These are phyloP conservation scores for Sebastes minor DNA, from an alignment of 2,797 vertebrate species.

Conservation along the genomic window DNA sequence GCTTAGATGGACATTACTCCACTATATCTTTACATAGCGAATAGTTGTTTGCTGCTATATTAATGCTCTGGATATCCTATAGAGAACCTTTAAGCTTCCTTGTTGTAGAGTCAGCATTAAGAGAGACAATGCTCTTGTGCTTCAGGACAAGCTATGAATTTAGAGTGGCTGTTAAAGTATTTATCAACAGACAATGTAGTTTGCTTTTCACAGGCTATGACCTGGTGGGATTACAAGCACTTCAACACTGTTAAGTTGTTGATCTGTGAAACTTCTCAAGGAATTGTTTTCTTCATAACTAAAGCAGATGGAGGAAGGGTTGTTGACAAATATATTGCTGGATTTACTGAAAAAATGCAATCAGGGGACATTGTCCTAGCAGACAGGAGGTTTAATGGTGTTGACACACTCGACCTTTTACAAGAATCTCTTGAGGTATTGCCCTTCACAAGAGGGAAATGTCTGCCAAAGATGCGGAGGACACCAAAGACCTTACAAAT, in stretches of 20 bases:
- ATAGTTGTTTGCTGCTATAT: background rate
- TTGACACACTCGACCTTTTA: constrained; percentile 29
- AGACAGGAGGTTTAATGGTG: constrained; percentile 15
- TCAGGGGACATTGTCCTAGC: background rate
- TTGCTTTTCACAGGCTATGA: constrained; percentile 22
- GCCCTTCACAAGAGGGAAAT: constrained; percentile 16
- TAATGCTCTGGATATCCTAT: background rate
- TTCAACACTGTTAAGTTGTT: constrained; percentile 18
- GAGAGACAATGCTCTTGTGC: constrained; percentile 1
- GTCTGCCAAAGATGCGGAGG: background rate
- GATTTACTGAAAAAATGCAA: background rate
- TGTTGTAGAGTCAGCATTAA: background rate
- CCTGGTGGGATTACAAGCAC: constrained; percentile 38
- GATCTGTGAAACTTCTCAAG: constrained; percentile 19
- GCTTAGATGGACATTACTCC: too few relatives aligned
- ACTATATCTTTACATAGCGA: background rate
- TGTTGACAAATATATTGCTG: constrained; percentile 12
- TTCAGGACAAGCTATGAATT: constrained; percentile 21
- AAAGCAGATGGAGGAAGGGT: background rate
- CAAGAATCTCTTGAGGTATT: constrained; percentile 3
- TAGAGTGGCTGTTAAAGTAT: constrained; percentile 46
- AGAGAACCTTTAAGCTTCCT: background rate
- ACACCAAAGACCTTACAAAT: constrained; percentile 5
- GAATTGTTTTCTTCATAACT: constrained; percentile 5
- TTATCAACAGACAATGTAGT: constrained; percentile 34